Evolutionary conservation across 1,140 invertebrate genomes (phyloP).

Genomic region (Neoseiulus cucumeris): DNA sequence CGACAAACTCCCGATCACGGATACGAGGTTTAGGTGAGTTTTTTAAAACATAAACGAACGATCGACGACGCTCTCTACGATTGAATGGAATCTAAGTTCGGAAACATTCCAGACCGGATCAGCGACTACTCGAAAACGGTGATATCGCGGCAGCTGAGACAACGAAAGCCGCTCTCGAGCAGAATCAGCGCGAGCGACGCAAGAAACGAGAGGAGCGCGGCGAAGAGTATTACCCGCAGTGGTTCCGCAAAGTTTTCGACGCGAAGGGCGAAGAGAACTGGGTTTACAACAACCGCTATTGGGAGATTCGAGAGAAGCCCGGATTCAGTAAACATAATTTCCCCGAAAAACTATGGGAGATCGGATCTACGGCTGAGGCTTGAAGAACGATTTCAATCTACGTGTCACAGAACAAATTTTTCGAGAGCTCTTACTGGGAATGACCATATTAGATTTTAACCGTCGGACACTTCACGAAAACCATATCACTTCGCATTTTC

Average conservation of each 20-base stretch:
- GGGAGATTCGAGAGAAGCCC: constrained; percentile 33
- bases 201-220: constrained; percentile 38
- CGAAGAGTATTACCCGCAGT: constrained; percentile 33
- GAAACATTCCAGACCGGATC: constrained; percentile 8
- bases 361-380: too few species aligned
- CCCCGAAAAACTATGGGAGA: constrained; percentile 18
- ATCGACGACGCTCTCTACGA: constrained; percentile 10
- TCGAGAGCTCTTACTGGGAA: too few species aligned
- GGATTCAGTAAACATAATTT: constrained; percentile 37
- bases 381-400: too few species aligned
- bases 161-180: constrained; percentile 45
- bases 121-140: constrained; percentile 45
- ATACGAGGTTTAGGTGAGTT: constrained; percentile 39
- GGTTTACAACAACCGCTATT: constrained; percentile 39
- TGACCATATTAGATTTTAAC: too few species aligned
- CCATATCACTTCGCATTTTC: too few species aligned
- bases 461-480: too few species aligned
- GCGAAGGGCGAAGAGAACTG: constrained; percentile 36
- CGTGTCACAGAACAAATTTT: too few species aligned
- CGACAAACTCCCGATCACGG: constrained; percentile 45
- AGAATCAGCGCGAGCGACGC: constrained; percentile 42
- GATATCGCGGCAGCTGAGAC: constrained; percentile 46
- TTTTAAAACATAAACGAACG: neutral
- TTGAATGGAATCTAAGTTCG: constrained; percentile 12
- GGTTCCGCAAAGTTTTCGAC: constrained; percentile 35